Conservation (phyloP, 2,797 vertebrate species). For the Peromyscus melanophrys region DNA sequence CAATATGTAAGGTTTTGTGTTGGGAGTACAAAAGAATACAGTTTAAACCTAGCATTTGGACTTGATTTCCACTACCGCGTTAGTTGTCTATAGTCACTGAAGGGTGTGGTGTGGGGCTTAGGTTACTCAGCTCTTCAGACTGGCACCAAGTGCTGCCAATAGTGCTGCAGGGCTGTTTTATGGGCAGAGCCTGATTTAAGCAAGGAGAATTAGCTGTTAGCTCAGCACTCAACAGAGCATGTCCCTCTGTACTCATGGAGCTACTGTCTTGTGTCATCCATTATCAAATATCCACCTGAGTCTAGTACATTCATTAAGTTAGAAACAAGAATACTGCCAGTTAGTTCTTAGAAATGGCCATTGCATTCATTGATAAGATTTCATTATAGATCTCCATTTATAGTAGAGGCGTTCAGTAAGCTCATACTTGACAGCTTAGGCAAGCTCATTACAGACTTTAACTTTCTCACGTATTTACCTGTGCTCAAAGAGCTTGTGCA, state of each 20-base stretch:
- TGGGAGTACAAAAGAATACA: neutral
- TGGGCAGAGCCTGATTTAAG: neutral
- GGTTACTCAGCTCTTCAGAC: neutral
- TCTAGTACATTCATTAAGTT: neutral
- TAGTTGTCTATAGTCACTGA: neutral
- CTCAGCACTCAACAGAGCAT: neutral
- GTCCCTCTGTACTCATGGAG: neutral
- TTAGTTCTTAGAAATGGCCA: neutral
- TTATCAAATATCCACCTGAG: neutral
- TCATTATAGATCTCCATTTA: neutral
- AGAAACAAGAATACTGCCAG: neutral
- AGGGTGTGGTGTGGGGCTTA: neutral
- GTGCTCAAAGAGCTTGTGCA: neutral
- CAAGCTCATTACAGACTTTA: neutral
- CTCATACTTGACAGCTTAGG: neutral
- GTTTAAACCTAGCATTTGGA: neutral
- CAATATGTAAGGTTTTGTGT: neutral
- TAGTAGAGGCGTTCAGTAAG: slow-evolving; percentile 8
- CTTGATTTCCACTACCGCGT: neutral
- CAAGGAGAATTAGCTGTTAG: neutral
- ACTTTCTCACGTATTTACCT: neutral
- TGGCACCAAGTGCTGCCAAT: neutral
- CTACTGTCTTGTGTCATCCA: too few relatives aligned
- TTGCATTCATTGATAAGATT: neutral
- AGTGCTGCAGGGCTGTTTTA: neutral